Base-by-base conservation (phyloP, 2,888 invertebrate species). In the Oasisia sp. region DNA sequence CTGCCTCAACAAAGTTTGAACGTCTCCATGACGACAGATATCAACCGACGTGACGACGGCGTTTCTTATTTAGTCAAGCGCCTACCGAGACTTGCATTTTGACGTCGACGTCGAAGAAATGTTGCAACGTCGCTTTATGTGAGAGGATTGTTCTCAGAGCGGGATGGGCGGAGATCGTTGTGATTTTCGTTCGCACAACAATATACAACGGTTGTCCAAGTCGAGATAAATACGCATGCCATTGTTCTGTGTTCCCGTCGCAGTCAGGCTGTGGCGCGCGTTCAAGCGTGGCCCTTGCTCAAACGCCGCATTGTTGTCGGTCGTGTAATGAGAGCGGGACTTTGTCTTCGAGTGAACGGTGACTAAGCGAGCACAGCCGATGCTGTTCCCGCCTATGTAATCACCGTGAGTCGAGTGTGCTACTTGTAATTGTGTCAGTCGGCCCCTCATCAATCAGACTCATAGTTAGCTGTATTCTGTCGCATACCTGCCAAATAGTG, bases 111-210 rank as follows among this genome's bases (percentile, higher is more conserved):
- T 74, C 27, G n/a, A 27, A n/a, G 74, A 74, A 74, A 74, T 74
- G 74, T n/a, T 74, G 4, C n/a, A 5, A 74, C 74, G n/a, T 19
- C 7, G 74, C 74, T 74, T 74, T 74, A 74, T 74, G 74, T 27
- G 27, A 74, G 74, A 27, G 74, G 74, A 74, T 74, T 74, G 74
- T 74, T 0, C 5, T 74, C 74, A 27, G 27, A 27, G 74, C 7
- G 74, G 74, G 74, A 74, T 74, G 27, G 74, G 74, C 74, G 27
- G 74, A 74, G 74, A 74, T 19, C 27, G 74, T 74, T 27, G 27
- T 74, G 74, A 74, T 74, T 74, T 74, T 74, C 74, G 27, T 74
- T 74, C 27, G n/a, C n/a, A 74, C 74, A 74, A 74, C 74, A 74
- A 2, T 74, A 27, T 74, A 4, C 19, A 74, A 19, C 74, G 7